Base-by-base conservation (phyloP, 2,113 vertebrate genomes). In the Ariopsis seemanni region DNA sequence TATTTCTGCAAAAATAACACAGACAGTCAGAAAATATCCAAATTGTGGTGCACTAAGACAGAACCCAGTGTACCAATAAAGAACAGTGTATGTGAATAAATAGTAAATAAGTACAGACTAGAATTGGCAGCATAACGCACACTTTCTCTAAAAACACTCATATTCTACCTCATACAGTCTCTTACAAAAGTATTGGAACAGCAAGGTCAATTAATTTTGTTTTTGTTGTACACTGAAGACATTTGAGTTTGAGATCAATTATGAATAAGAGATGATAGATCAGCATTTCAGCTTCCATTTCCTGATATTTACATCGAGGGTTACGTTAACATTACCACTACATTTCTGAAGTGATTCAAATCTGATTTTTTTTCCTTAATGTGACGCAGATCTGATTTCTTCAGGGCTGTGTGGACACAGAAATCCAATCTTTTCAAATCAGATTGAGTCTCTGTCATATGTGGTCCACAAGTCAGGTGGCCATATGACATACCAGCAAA, bases 31-130 rank as follows among this genome's bases (percentile, higher is more conserved):
- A 81, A 55, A 82, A 82, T 82, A 82, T 48, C 30, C 30, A 25
- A 82, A 82, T 62, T 22, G 79, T 22, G 57, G 27, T 25, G 1
- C n/a, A 25, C 18, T 5, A 60, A 42, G 57, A 82, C 30, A 82
- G 34, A 62, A 50, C 22, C 18, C 1, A 48, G 50, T n/a, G 12
- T 20, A 55, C 75, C 50, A 79, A 79, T n/a, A 55, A 53, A 55
- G 25, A 55, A 34, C 27, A 80, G 27, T 8, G 0, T 18, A 80
- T 58, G 53, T 27, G 52, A 80, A 34, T 80, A 58, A 58, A 80
- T 58, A 80, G 55, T 62, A 82, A 82, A 82, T 82, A 82, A 82
- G 30, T 82, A 62, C 18, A 82, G 30, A 15, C 79, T 42, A 55
- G 75, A 78, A 53, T 10, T 55, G 7, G 75, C 50, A 17, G 52